phyloP scores from a whole-genome alignment of 2,888 invertebrate species.

The Trilocha varians region DNA sequence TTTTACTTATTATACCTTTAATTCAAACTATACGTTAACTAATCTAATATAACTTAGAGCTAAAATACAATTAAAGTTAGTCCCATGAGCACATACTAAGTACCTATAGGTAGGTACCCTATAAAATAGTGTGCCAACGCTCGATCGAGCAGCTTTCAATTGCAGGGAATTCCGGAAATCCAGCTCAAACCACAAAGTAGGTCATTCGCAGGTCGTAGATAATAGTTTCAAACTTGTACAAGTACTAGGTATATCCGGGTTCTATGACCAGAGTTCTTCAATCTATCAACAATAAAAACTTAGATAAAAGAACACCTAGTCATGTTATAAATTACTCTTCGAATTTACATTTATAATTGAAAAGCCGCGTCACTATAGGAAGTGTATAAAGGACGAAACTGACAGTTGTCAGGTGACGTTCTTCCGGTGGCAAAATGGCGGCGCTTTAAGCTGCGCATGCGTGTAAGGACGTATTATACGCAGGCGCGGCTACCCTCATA shows the following conservation, averaged over 20 bases:
- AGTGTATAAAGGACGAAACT: conserved; percentile 19
- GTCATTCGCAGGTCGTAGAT: background rate
- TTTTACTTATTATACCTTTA: background rate
- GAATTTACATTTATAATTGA: conserved; percentile 4
- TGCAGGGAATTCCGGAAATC: background rate
- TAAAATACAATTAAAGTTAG: too few species aligned
- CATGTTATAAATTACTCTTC: background rate
- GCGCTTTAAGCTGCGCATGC: conserved; percentile 18
- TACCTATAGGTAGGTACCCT: too few species aligned
- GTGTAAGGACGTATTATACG: conserved; percentile 20
- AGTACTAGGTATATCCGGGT: background rate
- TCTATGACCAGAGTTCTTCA: too few species aligned
- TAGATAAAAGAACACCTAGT: too few species aligned
- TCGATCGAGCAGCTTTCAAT: background rate
- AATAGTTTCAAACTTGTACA: background rate
- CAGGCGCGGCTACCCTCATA: conserved; percentile 41
- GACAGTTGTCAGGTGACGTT: conserved; percentile 60
- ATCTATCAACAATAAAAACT: too few species aligned
- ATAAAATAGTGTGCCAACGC: background rate
- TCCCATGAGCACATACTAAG: too few species aligned
- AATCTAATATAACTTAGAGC: too few species aligned
- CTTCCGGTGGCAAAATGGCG: conserved; percentile 40
- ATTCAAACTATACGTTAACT: too few species aligned
- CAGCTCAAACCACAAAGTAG: background rate
- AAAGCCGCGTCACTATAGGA: conserved; percentile 19